Evolutionary conservation across 2,888 invertebrate species (phyloP), one percentile per base, ranked within the genome.

Genomic region (Ferdinandea cuprea): DNA sequence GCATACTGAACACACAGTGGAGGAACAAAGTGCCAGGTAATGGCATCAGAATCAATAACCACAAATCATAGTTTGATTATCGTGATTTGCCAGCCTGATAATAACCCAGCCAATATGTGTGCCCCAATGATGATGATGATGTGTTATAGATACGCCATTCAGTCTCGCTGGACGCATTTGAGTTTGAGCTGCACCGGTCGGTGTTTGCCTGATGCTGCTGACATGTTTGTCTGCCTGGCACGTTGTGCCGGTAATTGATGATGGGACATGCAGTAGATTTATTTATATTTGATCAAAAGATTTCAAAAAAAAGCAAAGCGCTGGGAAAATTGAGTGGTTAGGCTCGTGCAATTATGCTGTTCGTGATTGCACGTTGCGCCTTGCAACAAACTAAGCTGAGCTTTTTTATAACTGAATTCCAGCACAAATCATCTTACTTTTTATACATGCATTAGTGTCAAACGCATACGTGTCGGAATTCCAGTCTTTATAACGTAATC

Each of bases 11-110:
- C 28, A 46, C 59, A 44, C 32, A 21, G 48, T 65, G 71, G 21
- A 71, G 61, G 78, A 73, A 78, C 83, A 83, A 83, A 83, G 78
- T 83, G 83, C 78, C 73, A 83, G 73, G 72, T 73, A 83, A 83
- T 83, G 72, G 78, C 83, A 83, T 78, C 83, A 78, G 58, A 83
- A 83, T 83, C 83, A 83, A 83, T 83, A 83, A 83, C 83, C 83
- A 83, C 83, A 83, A 83, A 83, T 83, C 83, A 83, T 78, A 73
- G 72, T 83, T 83, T 83, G 83, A 83, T 78, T 78, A 83, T 83
- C 83, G 72, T 83, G 83, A 78, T 83, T 78, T 61, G 68, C 68
- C 56, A 21, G 61, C 8, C 35, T 68, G 78, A 83, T 78, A 83
- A 78, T 83, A 61, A 46, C 25, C 58, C 50, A 40, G 54, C 28